phyloP scores from a whole-genome alignment of 2,113 vertebrate species.

The Myrmecophaga tridactyla region DNA sequence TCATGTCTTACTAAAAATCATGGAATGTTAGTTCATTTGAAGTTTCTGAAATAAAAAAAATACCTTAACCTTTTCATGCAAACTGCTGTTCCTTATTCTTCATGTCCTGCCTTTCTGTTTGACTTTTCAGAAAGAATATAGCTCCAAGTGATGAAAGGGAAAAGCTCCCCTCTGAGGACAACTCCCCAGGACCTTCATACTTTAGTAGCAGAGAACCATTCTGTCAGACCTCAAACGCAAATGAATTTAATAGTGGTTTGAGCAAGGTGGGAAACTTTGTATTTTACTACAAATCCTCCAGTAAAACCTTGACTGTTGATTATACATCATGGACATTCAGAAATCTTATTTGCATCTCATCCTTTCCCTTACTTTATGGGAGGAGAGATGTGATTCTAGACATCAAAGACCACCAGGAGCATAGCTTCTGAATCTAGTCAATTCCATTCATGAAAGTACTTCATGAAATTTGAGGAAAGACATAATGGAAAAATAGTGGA shows the following conservation, averaged over 20 bases:
- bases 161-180: neutral
- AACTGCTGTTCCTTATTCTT: constrained; percentile 40
- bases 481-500: neutral
- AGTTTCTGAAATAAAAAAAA: constrained; percentile 41
- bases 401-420: neutral
- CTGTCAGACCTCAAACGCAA: constrained; percentile 30
- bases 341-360: constrained; percentile 45
- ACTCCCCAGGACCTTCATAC: neutral
- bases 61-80: constrained; percentile 42
- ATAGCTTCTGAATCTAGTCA: constrained; percentile 52
- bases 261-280: neutral
- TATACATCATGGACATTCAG: neutral
- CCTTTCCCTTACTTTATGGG: constrained; percentile 41
- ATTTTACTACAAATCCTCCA: neutral
- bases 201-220: neutral
- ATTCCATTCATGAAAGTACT: constrained; percentile 4
- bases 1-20: constrained; percentile 54
- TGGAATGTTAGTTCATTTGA: constrained; percentile 56
- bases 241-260: neutral
- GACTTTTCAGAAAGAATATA: neutral
- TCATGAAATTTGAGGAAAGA: neutral
- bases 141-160: constrained; percentile 16
- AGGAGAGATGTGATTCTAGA: constrained; percentile 17
- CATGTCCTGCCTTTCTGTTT: constrained; percentile 21
- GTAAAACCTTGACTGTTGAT: constrained; percentile 30